Evolutionary conservation across 1,140 invertebrate species (phyloP), one percentile per base, ranked within the genome.

Genomic region (Agrypnia vestita): DNA sequence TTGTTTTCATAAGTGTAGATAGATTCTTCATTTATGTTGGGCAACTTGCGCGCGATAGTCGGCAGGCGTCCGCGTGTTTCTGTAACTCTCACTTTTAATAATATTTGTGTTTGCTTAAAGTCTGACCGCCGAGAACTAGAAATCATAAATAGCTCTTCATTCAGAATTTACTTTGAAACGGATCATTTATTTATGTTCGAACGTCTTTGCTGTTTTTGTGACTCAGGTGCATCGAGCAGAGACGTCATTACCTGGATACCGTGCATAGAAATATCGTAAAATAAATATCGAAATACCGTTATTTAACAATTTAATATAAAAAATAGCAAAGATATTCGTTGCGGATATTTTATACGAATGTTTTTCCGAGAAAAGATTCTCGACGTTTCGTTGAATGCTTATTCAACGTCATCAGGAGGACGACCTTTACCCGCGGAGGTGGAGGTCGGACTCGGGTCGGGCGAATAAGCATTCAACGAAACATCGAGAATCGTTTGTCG

Each of bases 21-120:
- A 12, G 25, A 35, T 64, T 64, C 17, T 59, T 59, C 55, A 64
- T 12, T 64, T 35, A 13, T n/a, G 49, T 15, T 3, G 49, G n/a
- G 8, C 1, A 51, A 51, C 49, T 51, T 35, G 15, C 7, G 19
- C 21, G 13, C 13, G 35, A 35, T 7, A 64, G 19, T 44, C 10
- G 35, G 61, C 35, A 25, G 21, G 25, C 25, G 1, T 12, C 3
- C 49, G 49, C 8, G 49, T 51, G 49, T 9, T 9, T 13, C 61
- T 35, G 61, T 43, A n/a, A 15, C 21, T 64, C 61, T 64, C 61
- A 64, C 61, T 13, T 64, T 43, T 64, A 44, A 64, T 64, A 44
- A 64, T 21, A 64, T 35, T 51, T 51, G 61, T 64, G 35, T 25
- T 44, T 64, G 25, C 13, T 25, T 44, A 43, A 15, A 51, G 3